A percentile compares a stretch with the other conserved stretches of the same genome.
These are phyloP conservation scores for Ctena decussata DNA, from an alignment of 2,888 invertebrate species.

Conservation along the genomic window DNA sequence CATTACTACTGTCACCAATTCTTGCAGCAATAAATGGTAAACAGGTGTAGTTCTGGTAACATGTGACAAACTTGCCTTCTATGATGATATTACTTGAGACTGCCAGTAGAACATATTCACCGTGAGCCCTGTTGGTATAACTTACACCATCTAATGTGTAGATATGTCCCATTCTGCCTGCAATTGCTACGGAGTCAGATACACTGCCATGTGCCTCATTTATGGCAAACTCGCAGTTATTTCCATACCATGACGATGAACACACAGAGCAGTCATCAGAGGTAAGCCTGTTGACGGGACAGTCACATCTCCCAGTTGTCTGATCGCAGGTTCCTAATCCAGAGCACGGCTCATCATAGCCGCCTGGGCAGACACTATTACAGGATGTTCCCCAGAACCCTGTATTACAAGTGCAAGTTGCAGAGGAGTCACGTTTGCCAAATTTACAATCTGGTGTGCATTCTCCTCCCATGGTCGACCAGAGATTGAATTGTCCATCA, in stretches of 20 bases:
- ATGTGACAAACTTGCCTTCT: slow-evolving; percentile 73
- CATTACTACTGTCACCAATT: slow-evolving; percentile 65
- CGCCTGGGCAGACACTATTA: slow-evolving; percentile 74
- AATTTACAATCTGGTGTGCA: slow-evolving; percentile 62
- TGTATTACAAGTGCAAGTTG: slow-evolving; percentile 61
- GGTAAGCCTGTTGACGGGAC: slow-evolving; percentile 70
- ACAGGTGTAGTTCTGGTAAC: slow-evolving; percentile 74
- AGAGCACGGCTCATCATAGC: slow-evolving; percentile 67
- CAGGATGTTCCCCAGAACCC: slow-evolving; percentile 74
- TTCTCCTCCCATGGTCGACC: slow-evolving; percentile 48
- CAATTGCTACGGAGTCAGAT: slow-evolving; percentile 34
- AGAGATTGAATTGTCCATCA: slow-evolving; percentile 49
- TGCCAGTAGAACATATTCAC: slow-evolving; percentile 68
- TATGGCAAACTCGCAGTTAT: slow-evolving; percentile 68
- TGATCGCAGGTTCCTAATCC: slow-evolving; percentile 75
- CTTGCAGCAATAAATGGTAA: slow-evolving; percentile 67
- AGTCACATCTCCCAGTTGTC: slow-evolving; percentile 67
- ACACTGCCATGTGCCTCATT: slow-evolving; percentile 26
- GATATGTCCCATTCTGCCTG: slow-evolving; percentile 65
- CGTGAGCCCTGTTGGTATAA: slow-evolving; percentile 58
- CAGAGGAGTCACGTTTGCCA: slow-evolving; percentile 51
- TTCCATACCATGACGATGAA: slow-evolving; percentile 69
- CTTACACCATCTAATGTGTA: slow-evolving; percentile 70
- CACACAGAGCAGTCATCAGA: slow-evolving; percentile 70
- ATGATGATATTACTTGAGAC: slow-evolving; percentile 64